Conservation (phyloP, 2,888 invertebrate genomes). For the Podabrus alpinus region DNA sequence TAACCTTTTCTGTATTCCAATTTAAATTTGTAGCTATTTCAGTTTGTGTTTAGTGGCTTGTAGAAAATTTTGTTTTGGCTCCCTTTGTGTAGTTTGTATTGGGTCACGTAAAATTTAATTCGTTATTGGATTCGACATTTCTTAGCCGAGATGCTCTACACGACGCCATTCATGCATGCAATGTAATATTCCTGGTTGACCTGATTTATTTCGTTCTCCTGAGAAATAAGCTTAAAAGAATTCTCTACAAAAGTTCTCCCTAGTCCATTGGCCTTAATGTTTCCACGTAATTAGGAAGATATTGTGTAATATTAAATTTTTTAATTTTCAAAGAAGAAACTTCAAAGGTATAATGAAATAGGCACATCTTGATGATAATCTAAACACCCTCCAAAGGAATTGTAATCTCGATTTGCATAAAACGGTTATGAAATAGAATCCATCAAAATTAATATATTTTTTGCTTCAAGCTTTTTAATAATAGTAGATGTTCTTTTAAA, state of each 20-base stretch:
- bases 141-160: conserved; percentile 13
- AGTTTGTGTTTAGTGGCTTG: conserved; percentile 30
- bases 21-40: conserved; percentile 28
- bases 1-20: conserved; percentile 25
- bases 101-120: conserved; percentile 31
- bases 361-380: background rate
- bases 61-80: conserved; percentile 31
- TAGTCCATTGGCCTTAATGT: background rate
- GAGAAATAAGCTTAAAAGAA: background rate
- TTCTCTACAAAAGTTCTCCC: background rate
- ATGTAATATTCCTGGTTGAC: conserved; percentile 17
- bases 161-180: conserved; percentile 22
- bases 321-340: background rate
- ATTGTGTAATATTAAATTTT: background rate
- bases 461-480: background rate
- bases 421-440: background rate
- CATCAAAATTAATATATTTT: background rate
- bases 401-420: background rate
- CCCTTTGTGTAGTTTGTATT: conserved; percentile 27
- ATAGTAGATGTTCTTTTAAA: background rate
- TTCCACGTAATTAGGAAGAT: background rate
- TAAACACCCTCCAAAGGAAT: background rate
- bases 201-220: background rate
- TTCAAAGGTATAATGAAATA: background rate
- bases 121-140: conserved; percentile 31